Percentiles rank a stretch among this genome's conserved stretches.
Evolutionary conservation across 2,113 vertebrate species (phyloP).

Genomic region (Xyrauchen texanus): DNA sequence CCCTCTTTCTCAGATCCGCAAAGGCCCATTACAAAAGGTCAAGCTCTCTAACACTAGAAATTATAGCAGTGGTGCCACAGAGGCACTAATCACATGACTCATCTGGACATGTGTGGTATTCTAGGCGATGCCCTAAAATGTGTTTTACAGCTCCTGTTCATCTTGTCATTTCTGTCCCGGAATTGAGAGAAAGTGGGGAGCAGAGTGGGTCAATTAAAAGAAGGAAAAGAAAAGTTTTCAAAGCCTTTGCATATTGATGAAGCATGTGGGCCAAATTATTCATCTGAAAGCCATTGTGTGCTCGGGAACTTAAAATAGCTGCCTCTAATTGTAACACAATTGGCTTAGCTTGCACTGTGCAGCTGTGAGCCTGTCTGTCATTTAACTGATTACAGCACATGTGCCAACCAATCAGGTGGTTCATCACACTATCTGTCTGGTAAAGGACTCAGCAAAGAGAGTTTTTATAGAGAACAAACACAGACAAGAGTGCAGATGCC

Average conservation of each 20-base stretch:
- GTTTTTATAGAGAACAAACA: conserved; percentile 44
- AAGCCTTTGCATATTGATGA: conserved; percentile 76
- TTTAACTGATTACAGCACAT: conserved; percentile 72
- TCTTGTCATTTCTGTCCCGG: neutral
- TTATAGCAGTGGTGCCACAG: conserved; percentile 17
- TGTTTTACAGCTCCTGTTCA: neutral
- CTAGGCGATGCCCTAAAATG: conserved; percentile 15
- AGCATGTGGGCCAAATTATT: conserved; percentile 74
- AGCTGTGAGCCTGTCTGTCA: conserved; percentile 78
- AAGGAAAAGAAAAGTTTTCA: conserved; percentile 73
- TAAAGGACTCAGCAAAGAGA: conserved; percentile 38
- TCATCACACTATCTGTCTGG: conserved; percentile 58
- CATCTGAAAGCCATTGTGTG: conserved; percentile 73
- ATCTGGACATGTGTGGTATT: conserved; percentile 26
- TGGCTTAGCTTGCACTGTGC: conserved; percentile 74
- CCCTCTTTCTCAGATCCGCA: neutral
- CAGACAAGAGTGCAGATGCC: neutral
- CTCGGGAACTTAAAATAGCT: conserved; percentile 75
- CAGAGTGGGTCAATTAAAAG: conserved; percentile 59
- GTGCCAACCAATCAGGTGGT: conserved; percentile 76
- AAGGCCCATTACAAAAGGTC: conserved; percentile 38
- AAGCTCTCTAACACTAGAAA: conserved; percentile 23
- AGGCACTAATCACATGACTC: conserved; percentile 38
- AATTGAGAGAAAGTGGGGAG: neutral
- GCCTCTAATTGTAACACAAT: conserved; percentile 78